A percentile compares a stretch with the other conserved stretches of the same genome.
Evolutionary conservation across 2,797 vertebrate species (phyloP).

Genomic region (Eurystomus glaucurus): DNA sequence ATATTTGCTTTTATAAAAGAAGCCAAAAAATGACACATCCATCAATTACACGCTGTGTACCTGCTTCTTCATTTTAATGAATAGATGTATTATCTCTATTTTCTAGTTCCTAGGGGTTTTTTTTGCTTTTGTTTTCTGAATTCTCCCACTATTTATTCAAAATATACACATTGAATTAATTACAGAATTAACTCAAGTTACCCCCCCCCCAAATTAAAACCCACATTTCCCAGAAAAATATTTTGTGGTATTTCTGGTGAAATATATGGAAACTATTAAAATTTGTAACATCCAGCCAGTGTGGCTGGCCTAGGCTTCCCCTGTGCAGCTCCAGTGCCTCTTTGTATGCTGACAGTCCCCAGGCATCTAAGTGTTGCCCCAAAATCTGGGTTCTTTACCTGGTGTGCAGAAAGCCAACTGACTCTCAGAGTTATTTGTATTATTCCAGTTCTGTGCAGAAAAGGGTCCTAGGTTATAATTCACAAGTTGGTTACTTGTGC

Average conservation of each 20-base stretch:
- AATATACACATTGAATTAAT: not conserved
- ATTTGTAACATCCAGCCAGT: not conserved
- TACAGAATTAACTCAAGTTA: not conserved
- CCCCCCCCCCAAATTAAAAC: rapidly evolving
- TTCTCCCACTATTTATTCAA: not conserved
- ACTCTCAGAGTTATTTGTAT: not conserved
- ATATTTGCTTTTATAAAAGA: not conserved
- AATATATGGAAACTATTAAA: not conserved
- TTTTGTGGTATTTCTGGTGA: not conserved
- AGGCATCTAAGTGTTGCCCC: rapidly evolving
- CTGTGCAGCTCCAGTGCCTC: not conserved
- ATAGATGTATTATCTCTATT: not conserved
- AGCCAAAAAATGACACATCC: rapidly evolving
- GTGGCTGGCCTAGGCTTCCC: not conserved
- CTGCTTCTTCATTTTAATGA: not conserved
- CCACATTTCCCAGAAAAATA: not conserved
- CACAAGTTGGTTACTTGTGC: not conserved
- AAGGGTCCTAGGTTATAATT: not conserved
- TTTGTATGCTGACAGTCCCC: rapidly evolving
- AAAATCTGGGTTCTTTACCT: not conserved
- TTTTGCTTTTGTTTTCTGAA: not conserved
- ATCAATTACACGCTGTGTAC: rapidly evolving
- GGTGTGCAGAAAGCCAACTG: not conserved
- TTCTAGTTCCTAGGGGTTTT: not conserved
- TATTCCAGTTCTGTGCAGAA: not conserved